Evolutionary conservation across 2,888 invertebrate species (phyloP), one percentile per base, ranked within the genome.

Genomic region (Ashinkailepas kermadecensis): DNA sequence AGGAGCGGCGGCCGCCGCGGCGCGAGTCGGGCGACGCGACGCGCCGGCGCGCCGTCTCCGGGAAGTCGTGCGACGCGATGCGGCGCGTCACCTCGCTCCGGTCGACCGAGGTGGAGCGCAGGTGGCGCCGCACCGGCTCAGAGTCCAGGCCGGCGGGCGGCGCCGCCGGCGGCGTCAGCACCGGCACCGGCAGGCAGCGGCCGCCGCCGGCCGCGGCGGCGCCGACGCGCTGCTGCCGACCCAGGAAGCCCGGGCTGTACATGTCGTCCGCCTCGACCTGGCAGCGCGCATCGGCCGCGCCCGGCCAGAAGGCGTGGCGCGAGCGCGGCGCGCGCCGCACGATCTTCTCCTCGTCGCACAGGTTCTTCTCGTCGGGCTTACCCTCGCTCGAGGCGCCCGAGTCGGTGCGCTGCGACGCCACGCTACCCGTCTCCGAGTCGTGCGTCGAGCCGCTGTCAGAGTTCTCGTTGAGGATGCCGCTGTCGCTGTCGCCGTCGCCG

Each of bases 321-420:
- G 70, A 70, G 70, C 70, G 70, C 39, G 70, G 70, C 39, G 15
- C 54, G 15, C 70, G 70, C 15, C 15, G 70, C 54, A 70, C 39
- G 1, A 70, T 70, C 70, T 70, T 70, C 39, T 70, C 70, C 70
- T 70, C 70, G 70, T 70, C 70, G 39, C 70, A 70, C 54, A 70
- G 70, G 70, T 70, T 70, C 54, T 70, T 70, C 4, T 70, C 70
- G 23, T 70, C 70, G 39, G 70, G 70, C 15, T 70, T 70, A 15
- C 70, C 74, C 79, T 58, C 79, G 79, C 79, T 58, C 13, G 79
- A 58, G 79, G 59, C 79, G 23, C 58, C 79, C 79, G 79, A 57
- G 58, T 79, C 79, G 79, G 58, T 59, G 79, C 79, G 79, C 23
- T 58, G 58, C 4, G 79, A 79, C 13, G 79, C 79, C 25, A 79